Evolutionary conservation across 2,888 invertebrate genomes (phyloP).

Genomic region (Stenodera caucasica): DNA sequence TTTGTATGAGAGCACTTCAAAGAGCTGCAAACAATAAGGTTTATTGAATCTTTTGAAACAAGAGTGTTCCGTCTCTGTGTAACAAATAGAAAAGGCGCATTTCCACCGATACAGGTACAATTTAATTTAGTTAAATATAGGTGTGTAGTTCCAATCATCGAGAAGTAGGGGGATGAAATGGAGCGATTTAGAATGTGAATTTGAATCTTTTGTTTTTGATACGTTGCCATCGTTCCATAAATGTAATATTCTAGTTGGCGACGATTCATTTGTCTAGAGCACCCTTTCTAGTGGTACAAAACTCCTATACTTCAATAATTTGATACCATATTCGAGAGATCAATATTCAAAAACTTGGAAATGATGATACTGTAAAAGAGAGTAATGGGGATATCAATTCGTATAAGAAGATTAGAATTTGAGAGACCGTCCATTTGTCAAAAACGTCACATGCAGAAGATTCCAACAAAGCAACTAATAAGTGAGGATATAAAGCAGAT

Average conservation of each 20-base stretch:
- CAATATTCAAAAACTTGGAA: neutral
- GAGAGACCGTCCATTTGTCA: slow-evolving; percentile 7
- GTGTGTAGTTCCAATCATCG: neutral
- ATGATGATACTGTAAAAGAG: slow-evolving; percentile 3
- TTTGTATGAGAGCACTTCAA: neutral
- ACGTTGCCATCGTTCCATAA: neutral
- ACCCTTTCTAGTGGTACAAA: neutral
- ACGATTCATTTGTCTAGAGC: neutral
- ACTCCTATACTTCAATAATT: neutral
- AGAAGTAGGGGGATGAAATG: neutral
- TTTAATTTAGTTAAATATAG: neutral
- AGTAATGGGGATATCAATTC: slow-evolving; percentile 1
- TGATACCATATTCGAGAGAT: neutral
- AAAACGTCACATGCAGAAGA: neutral
- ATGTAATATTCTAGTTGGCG: neutral
- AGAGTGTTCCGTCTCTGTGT: neutral
- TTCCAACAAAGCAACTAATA: slow-evolving; percentile 1
- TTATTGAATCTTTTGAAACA: neutral
- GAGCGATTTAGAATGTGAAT: neutral
- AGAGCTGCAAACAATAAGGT: neutral
- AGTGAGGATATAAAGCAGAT: neutral
- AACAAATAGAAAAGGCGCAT: neutral
- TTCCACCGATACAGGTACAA: neutral
- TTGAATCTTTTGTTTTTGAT: neutral
- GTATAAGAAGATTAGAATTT: slow-evolving; percentile 5